Base-by-base conservation (phyloP, 2,888 invertebrate genomes). In the Acleris literana region DNA sequence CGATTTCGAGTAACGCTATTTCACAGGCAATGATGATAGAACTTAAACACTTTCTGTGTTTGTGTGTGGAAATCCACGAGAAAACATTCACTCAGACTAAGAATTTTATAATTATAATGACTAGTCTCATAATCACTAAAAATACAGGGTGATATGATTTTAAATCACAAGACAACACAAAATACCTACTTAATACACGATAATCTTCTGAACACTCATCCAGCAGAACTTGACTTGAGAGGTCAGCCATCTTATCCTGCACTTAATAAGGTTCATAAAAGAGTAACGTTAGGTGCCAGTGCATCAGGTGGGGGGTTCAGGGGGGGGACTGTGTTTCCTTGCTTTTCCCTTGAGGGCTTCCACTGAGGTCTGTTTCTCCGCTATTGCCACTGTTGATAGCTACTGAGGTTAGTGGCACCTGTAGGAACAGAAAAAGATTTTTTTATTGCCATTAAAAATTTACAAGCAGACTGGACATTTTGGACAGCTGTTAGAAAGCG, bases 341-440 rank as follows among this genome's bases (percentile, higher is more conserved):
- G 46, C 85, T 86, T 68, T 83, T 88, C 51, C 78, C 81, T 17
- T 79, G 80, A 1, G 92, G 88, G 69, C 87, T 88, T 43, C 83
- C 79, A 0, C 76, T 76, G 0, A 79, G 77, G 43, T 90, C 89
- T 0, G 82, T 77, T 62, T 90, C 89, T 0, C 86, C 90, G 63
- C 90, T 88, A 77, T 86, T 86, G 1, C 82, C 84, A 58, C 84
- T 84, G 73, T 80, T 77, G 63, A 87, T 81, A 4, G 89, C 92
- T 44, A 92, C 87, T 33, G 92, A 92, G 13, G 92, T 92, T 25
- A 92, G 69, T 2, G 92, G 92, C 5, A 92, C 92, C 92, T 92
- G 83, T 39, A n/a, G n/a, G n/a, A n/a, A 25, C 5, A 25, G 43
- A 25, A 7, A 56, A 20, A 63, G 0, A 39, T 3, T 3, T 11